Percentiles rank a stretch among this genome's conserved stretches.
These are phyloP conservation scores for Adelphocoris suturalis DNA, from an alignment of 2,888 invertebrate genomes.

Conservation along the genomic window DNA sequence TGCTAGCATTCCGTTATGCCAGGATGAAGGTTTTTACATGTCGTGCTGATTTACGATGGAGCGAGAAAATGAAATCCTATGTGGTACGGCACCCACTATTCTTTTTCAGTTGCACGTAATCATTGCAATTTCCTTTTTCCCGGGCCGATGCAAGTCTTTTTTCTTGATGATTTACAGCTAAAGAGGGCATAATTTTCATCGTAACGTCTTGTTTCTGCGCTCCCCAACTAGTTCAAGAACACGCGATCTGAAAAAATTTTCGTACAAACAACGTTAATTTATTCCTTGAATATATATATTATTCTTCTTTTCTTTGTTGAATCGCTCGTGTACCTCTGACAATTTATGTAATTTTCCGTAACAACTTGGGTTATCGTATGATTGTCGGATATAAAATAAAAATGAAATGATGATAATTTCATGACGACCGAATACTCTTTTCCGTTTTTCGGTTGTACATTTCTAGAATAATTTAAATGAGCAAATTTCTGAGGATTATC, in stretches of 20 bases:
- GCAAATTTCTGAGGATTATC: too few species aligned
- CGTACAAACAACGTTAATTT: neutral
- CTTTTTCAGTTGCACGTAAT: neutral
- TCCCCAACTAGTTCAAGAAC: neutral
- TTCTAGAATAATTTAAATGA: too few species aligned
- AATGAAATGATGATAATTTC: too few species aligned
- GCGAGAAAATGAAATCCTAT: neutral
- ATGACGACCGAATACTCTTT: too few species aligned
- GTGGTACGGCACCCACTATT: neutral
- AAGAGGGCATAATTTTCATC: slow-evolving; percentile 44
- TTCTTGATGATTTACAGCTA: slow-evolving; percentile 26
- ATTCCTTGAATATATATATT: too few species aligned
- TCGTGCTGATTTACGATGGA: neutral
- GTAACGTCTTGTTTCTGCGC: slow-evolving; percentile 41
- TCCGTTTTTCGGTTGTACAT: too few species aligned
- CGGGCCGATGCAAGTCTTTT: neutral
- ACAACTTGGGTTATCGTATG: too few species aligned
- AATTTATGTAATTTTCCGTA: too few species aligned
- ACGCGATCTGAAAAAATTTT: neutral
- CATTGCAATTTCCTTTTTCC: neutral
- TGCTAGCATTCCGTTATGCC: neutral
- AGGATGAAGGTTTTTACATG: neutral
- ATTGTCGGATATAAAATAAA: too few species aligned
- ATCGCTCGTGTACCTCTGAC: too few species aligned
- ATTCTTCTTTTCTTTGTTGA: too few species aligned